Evolutionary conservation across 2,113 vertebrate genomes (phyloP), one percentile per base, ranked within the genome.

Genomic region (Pedetes capensis): DNA sequence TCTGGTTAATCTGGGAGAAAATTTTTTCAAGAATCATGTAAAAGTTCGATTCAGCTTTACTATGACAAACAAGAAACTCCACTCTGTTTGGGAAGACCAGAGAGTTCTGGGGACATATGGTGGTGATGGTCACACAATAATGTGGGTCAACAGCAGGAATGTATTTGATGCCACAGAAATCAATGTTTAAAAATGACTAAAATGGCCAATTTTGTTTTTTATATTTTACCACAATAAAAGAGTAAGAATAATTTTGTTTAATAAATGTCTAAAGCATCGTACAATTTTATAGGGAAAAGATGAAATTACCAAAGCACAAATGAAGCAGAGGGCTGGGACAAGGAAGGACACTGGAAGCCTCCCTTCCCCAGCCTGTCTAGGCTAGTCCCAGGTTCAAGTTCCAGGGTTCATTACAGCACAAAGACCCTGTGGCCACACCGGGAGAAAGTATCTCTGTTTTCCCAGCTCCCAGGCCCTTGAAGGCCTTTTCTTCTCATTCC

Each of bases 161-260:
- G 49, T 49, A 87, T 2, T 82, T 78, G 57, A 63, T 18, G 84
- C 47, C 91, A 22, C 47, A 86, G 49, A 91, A 75, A 12, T 76
- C 69, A 81, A 86, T 61, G 53, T 22, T 87, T 93, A 47, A 79
- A 91, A 72, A 78, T 57, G 25, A 47, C 51, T 79, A 76, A 89
- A 47, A 85, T 72, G 27, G 22, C 66, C 39, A 78, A 69, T 32
- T 68, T 55, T 88, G 47, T 32, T n/a, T 63, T 44, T 32, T 87
- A 37, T 80, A 59, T 64, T 64, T 82, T 82, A 94, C 47, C 59
- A 76, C 44, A 69, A 75, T 90, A 81, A 95, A 86, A 80, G 64
- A 6, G 29, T 44, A 51, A 69, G 4, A 79, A 79, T 39, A 71
- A 23, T 63, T 22, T 55, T 66, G n/a, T 88, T 91, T 89, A 86